Percentiles rank a stretch among this genome's conserved stretches.
Conservation (phyloP, 37 sponge, comb jelly and placozoan species). For the Halisarca cf. caerulea region DNA sequence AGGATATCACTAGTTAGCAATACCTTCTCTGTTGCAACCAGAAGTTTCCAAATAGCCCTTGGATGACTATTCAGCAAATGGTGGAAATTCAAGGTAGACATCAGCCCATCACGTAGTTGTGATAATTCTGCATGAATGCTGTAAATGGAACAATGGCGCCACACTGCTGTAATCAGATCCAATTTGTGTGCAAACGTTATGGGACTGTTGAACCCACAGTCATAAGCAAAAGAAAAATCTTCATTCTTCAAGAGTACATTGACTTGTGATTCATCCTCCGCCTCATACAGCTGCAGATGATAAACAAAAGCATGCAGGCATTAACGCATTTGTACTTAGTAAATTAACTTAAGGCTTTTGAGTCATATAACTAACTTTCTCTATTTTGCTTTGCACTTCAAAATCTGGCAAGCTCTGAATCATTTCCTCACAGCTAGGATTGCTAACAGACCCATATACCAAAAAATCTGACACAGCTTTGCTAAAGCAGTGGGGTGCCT, state of each 20-base stretch:
- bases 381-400: neutral
- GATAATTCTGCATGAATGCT: neutral
- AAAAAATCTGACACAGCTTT: neutral
- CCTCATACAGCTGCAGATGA: neutral
- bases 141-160: neutral
- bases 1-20: neutral
- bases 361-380: neutral
- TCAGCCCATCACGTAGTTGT: neutral
- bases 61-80: neutral
- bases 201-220: neutral
- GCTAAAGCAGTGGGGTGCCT: neutral
- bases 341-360: too few species aligned
- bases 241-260: neutral
- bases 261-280: neutral
- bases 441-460: neutral
- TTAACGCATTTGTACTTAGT: too few species aligned
- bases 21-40: neutral
- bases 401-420: neutral
- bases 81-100: neutral
- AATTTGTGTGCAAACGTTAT: neutral
- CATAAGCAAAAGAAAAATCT: conserved; percentile 3
- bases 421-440: neutral
- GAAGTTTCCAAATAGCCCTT: neutral
- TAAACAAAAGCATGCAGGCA: too few species aligned
- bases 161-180: neutral